A percentile compares a stretch with the other conserved stretches of the same genome.
Conservation (phyloP, 1,140 invertebrate species). For the Bombus pascuorum region DNA sequence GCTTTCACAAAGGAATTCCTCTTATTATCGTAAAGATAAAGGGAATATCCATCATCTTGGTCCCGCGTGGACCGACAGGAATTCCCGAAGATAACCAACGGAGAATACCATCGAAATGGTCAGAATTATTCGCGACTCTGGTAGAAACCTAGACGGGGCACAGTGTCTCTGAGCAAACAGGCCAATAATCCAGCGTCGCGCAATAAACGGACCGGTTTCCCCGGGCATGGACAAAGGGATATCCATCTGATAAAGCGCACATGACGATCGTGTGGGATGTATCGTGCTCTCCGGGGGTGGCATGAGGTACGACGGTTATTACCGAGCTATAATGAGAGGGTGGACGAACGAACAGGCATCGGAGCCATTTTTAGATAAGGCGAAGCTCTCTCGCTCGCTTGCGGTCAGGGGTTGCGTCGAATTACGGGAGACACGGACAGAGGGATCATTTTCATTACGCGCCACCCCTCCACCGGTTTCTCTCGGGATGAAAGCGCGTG, state of each 20-base stretch:
- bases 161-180: constrained; percentile 10
- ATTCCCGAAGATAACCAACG: too few species aligned
- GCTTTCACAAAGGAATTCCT: not conserved
- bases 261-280: constrained; percentile 30
- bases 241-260: constrained; percentile 38
- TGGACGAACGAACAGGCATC: constrained; percentile 26
- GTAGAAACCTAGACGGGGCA: not conserved
- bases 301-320: constrained; percentile 52
- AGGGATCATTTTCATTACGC: constrained; percentile 77
- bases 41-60: not conserved
- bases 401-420: constrained; percentile 72
- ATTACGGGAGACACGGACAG: constrained; percentile 62
- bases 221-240: constrained; percentile 22
- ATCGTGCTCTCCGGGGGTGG: constrained; percentile 11
- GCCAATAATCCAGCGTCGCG: constrained; percentile 30
- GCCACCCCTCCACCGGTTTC: constrained; percentile 33
- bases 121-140: not conserved
- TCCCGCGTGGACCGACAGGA: not conserved
- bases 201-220: constrained; percentile 29
- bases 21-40: constrained; percentile 11
- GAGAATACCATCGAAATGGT: not conserved
- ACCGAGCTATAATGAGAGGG: constrained; percentile 60
- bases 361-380: constrained; percentile 74
- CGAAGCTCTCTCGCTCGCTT: constrained; percentile 39
- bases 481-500: constrained; percentile 26